A percentile compares a stretch with the other conserved stretches of the same genome.
These are phyloP conservation scores for Colistium nudipinnis DNA, from an alignment of 2,113 vertebrate genomes.

Conservation along the genomic window DNA sequence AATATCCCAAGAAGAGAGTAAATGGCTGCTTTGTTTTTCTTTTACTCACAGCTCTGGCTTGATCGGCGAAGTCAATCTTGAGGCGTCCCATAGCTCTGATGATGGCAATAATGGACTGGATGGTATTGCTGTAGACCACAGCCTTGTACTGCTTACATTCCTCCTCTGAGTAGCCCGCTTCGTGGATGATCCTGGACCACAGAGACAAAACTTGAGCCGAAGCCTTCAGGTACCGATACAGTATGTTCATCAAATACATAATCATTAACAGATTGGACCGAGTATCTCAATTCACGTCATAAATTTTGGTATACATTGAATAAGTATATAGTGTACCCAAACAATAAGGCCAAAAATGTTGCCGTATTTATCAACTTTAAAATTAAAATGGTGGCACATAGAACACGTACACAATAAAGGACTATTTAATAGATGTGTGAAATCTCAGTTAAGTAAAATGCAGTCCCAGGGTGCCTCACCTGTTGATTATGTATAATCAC, in stretches of 20 bases:
- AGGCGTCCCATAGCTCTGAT: constrained; percentile 98
- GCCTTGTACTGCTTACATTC: constrained; percentile 99
- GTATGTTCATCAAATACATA: not conserved
- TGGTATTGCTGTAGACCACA: constrained; percentile 99
- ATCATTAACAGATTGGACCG: no score
- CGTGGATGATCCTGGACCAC: constrained; percentile 92
- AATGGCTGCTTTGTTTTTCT: constrained; percentile 9
- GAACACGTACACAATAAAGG: not conserved
- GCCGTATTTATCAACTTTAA: no score
- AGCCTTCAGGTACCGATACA: not conserved
- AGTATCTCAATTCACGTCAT: no score
- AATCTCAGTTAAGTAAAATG: not conserved
- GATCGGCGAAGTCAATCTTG: constrained; percentile 95
- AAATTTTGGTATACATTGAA: not conserved
- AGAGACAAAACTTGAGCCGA: constrained; percentile 14
- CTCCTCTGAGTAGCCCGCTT: constrained; percentile 97
- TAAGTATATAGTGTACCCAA: not conserved
- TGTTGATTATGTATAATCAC: not conserved
- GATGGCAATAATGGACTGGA: constrained; percentile 98
- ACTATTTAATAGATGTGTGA: not conserved
- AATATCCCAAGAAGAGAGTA: not conserved
- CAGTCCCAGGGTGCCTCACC: not conserved
- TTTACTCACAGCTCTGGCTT: constrained; percentile 89
- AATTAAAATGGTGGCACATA: no score
- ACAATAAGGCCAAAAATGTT: no score